Evolutionary conservation across 2,113 vertebrate species (phyloP), one percentile per base, ranked within the genome.

Genomic region (Gavialis gangeticus): DNA sequence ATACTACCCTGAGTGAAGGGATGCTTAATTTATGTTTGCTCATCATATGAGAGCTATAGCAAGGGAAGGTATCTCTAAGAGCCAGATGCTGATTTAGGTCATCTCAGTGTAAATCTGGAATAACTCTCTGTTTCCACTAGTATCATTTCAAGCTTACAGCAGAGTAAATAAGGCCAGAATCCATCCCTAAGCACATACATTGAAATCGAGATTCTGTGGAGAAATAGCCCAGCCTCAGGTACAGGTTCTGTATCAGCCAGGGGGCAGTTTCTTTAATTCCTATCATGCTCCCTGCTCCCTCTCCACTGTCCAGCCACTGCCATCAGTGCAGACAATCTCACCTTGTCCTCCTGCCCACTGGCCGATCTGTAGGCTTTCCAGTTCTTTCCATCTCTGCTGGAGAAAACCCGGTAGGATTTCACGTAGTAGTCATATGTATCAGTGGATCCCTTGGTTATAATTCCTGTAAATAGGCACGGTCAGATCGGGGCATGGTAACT

Each of bases 291-390:
- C 24, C 67, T 37, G 67, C 17, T 55, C 73, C 60, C n/a, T 11
- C 7, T 12, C 10, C 1, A 1, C 1, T 4, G 27, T 60, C 9
- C 19, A 24, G 4, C 21, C 21, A 30, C 12, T 5, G 1, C 12
- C 9, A 1, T 1, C 4, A 28, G 34, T 22, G 18, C 54, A 28
- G 8, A 28, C 57, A 37, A 24, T 12, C 87, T 37, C 91, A 99
- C 99, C 98, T 98, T 99, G 87, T 97, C 98, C 66, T 98, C 98
- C 91, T 96, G 98, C 93, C 96, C 97, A 6, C 92, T 11, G 12
- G 89, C 92, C 14, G 93, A 97, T 95, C 98, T 98, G 97, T 98
- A 99, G 62, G 90, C 90, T 94, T 97, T 98, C 99, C 99, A 99
- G 56, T 96, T 98, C 95, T 95, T 98, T 87, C 97, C 89, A 0